Percentiles rank a stretch among this genome's conserved stretches.
These are phyloP conservation scores for Drosophila cognata DNA, from an alignment of 2,888 invertebrate species.

Conservation along the genomic window DNA sequence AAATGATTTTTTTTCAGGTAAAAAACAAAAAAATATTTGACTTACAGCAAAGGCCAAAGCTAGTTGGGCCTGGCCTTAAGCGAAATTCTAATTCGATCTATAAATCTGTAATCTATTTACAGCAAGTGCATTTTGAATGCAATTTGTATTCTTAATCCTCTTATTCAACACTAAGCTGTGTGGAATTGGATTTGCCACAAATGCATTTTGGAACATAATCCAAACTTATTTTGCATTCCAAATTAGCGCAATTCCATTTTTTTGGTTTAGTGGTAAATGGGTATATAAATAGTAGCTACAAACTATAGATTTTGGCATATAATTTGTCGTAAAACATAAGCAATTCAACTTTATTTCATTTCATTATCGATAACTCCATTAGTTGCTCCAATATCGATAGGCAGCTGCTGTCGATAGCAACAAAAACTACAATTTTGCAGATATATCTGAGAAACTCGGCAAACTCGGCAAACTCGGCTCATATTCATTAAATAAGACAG, in stretches of 20 bases:
- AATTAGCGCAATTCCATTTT: neutral
- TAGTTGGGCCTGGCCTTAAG: neutral
- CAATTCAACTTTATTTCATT: neutral
- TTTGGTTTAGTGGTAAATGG: neutral
- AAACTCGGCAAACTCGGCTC: neutral
- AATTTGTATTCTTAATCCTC: neutral
- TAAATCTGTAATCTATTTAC: neutral
- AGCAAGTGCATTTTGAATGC: neutral
- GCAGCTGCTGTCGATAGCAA: neutral
- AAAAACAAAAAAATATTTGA: neutral
- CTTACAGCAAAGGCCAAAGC: neutral
- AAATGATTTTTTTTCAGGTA: neutral
- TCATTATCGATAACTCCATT: neutral
- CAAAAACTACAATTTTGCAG: neutral
- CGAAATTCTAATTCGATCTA: neutral
- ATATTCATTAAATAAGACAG: no score
- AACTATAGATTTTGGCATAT: neutral
- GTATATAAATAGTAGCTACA: neutral
- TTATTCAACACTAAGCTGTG: neutral
- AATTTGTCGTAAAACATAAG: no score
- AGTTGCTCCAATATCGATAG: neutral
- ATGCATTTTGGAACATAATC: neutral
- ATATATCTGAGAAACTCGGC: neutral
- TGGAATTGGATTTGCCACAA: neutral
- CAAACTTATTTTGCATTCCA: no score